Conservation (phyloP, 2,888 invertebrate species). For the Dastarcus helophoroides region DNA sequence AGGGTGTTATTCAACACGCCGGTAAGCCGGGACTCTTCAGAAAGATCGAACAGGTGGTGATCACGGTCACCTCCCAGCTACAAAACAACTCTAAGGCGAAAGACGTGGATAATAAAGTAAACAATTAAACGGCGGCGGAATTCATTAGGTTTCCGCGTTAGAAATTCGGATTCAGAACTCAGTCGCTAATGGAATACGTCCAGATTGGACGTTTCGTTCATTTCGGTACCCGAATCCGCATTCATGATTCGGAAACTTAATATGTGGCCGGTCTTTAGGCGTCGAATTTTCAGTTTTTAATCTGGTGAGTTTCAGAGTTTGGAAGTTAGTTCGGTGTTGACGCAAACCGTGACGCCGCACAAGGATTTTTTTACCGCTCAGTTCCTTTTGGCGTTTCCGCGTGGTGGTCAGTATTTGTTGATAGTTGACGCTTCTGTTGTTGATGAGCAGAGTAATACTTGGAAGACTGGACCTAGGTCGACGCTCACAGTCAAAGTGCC, state of each 20-base stretch:
- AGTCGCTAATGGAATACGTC: too few relatives aligned
- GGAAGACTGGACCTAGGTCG: constrained; percentile 83
- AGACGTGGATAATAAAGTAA: constrained; percentile 31
- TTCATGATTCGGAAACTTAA: too few relatives aligned
- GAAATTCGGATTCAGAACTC: too few relatives aligned
- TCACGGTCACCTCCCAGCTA: constrained; percentile 56
- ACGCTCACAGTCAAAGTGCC: constrained; percentile 64
- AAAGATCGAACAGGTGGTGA: constrained; percentile 57
- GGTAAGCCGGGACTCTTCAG: constrained; percentile 56
- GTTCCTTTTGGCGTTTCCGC: constrained; percentile 66
- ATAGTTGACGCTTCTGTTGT: constrained; percentile 77
- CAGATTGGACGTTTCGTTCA: too few relatives aligned
- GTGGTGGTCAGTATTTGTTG: constrained; percentile 60
- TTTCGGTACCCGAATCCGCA: too few relatives aligned
- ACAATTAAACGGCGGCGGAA: too few relatives aligned
- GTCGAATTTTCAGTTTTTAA: too few relatives aligned
- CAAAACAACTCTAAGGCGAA: constrained; percentile 36
- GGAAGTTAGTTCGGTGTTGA: constrained; percentile 41
- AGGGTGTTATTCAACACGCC: constrained; percentile 78
- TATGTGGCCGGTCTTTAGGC: too few relatives aligned
- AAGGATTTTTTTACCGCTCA: constrained; percentile 91
- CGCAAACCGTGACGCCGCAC: constrained; percentile 78
- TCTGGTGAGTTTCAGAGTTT: constrained; percentile 31
- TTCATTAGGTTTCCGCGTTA: too few relatives aligned
- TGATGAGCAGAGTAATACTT: constrained; percentile 71